Evolutionary conservation across 2,113 vertebrate genomes (phyloP).

Genomic region (Lates calcarifer): DNA sequence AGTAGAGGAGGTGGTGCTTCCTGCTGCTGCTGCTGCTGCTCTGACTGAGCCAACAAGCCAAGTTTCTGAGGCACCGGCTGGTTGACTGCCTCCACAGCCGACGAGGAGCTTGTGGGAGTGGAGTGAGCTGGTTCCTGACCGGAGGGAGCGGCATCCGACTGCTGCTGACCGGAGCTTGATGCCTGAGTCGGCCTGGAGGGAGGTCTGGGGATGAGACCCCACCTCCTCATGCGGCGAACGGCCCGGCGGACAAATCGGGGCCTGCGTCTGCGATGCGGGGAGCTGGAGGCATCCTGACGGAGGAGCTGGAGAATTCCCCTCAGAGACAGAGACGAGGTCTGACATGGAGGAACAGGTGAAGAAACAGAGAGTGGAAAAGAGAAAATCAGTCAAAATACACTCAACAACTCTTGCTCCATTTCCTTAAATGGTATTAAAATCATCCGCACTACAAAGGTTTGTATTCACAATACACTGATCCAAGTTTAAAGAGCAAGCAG

Average conservation of each 20-base stretch:
- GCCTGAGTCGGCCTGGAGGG: constrained; percentile 76
- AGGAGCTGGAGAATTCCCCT: constrained; percentile 91
- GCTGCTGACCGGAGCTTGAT: constrained; percentile 70
- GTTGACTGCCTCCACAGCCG: constrained; percentile 80
- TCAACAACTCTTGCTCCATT: not conserved
- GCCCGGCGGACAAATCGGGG: constrained; percentile 87
- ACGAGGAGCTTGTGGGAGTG: constrained; percentile 64
- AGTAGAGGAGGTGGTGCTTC: not conserved
- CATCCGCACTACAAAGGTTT: not conserved
- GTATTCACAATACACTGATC: not conserved
- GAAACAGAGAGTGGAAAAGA: not conserved
- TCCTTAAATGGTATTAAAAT: not conserved
- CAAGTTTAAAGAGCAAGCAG: not conserved
- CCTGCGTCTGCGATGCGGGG: constrained; percentile 83
- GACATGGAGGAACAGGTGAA: not conserved
- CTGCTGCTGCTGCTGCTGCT: constrained; percentile 60
- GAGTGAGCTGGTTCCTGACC: constrained; percentile 69
- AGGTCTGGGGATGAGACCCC: constrained; percentile 87
- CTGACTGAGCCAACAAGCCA: constrained; percentile 68
- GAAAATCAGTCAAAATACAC: not conserved
- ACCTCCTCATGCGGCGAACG: constrained; percentile 87
- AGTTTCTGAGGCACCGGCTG: constrained; percentile 85
- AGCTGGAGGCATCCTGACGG: constrained; percentile 85
- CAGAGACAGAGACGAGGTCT: constrained; percentile 90
- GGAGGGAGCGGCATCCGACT: constrained; percentile 62